These are phyloP conservation scores for Limonius californicus DNA, from an alignment of 1,140 invertebrate genomes.

Conservation along the genomic window DNA sequence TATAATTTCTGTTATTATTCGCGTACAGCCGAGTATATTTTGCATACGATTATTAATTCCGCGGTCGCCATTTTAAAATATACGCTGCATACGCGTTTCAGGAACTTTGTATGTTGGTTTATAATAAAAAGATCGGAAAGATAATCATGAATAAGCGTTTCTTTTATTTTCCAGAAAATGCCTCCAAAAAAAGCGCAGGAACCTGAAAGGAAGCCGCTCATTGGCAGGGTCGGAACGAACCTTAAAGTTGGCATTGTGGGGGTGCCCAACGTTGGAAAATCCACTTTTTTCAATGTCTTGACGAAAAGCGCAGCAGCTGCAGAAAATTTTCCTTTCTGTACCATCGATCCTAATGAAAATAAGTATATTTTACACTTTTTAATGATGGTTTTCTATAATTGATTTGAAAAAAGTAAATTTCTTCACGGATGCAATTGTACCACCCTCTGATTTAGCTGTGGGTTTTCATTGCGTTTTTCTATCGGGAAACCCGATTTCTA, in stretches of 20 bases:
- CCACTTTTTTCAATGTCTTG: constrained; percentile 98
- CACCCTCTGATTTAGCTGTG: no score
- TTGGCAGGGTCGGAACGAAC: constrained; percentile 97
- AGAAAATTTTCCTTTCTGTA: constrained; percentile 99
- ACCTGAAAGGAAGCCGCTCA: constrained; percentile 83
- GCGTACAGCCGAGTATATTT: constrained; percentile 13
- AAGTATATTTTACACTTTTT: constrained; percentile 84
- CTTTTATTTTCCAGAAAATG: constrained; percentile 58
- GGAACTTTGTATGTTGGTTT: background rate
- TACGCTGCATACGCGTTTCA: constrained; percentile 4
- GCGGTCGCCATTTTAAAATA: constrained; percentile 7
- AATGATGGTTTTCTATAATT: no score
- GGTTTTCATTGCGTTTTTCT: no score
- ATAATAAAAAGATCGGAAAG: background rate
- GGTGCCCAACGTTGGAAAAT: constrained; percentile 96
- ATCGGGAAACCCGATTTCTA: no score
- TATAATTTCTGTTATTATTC: constrained; percentile 42
- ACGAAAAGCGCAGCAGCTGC: constrained; percentile 95
- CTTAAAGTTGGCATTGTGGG: constrained; percentile 96
- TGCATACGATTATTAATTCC: constrained; percentile 17
- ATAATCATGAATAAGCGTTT: background rate
- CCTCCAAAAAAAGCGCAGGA: constrained; percentile 92
- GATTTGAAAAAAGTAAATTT: no score
- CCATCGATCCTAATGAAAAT: constrained; percentile 99
- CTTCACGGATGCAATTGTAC: no score